Conservation (phyloP, 1,140 invertebrate genomes). For the Leucophenga varia region DNA sequence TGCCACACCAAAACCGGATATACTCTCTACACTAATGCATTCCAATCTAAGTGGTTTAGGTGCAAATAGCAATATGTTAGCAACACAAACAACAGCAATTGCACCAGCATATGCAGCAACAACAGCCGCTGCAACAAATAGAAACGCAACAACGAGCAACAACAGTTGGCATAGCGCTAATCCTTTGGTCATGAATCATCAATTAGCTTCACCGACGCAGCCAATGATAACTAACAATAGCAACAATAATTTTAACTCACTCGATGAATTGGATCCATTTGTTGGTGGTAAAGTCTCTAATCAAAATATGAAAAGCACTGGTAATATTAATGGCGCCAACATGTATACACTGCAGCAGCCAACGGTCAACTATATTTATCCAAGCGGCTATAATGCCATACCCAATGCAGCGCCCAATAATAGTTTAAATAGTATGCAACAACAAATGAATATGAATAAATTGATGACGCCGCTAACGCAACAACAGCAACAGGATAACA, state of each 20-base stretch:
- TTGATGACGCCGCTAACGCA: slow-evolving; percentile 31
- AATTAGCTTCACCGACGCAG: slow-evolving; percentile 34
- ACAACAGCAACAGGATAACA: slow-evolving; percentile 31
- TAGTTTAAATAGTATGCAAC: slow-evolving; percentile 29
- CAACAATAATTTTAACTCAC: slow-evolving; percentile 45
- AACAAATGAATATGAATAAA: slow-evolving; percentile 23
- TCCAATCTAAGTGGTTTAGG: slow-evolving; percentile 32
- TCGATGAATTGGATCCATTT: slow-evolving; percentile 48
- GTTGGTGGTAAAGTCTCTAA: slow-evolving; percentile 4
- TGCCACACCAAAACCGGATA: slow-evolving; percentile 32
- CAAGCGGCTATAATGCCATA: slow-evolving; percentile 25
- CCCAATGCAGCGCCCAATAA: slow-evolving; percentile 2
- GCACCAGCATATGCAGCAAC: slow-evolving; percentile 1
- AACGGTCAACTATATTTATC: slow-evolving; percentile 48
- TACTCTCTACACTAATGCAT: slow-evolving; percentile 44
- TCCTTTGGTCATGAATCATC: slow-evolving; percentile 50
- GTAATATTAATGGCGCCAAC: slow-evolving; percentile 34
- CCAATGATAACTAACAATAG: slow-evolving; percentile 6
- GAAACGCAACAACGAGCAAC: slow-evolving; percentile 22
- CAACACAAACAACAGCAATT: slow-evolving; percentile 1
- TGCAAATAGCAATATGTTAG: background rate
- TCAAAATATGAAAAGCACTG: slow-evolving; percentile 18
- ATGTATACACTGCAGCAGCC: slow-evolving; percentile 44
- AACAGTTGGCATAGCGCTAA: slow-evolving; percentile 45
- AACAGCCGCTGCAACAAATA: slow-evolving; percentile 14